phyloP scores from a whole-genome alignment of 2,888 invertebrate genomes.

The Nephrotoma appendiculata region DNA sequence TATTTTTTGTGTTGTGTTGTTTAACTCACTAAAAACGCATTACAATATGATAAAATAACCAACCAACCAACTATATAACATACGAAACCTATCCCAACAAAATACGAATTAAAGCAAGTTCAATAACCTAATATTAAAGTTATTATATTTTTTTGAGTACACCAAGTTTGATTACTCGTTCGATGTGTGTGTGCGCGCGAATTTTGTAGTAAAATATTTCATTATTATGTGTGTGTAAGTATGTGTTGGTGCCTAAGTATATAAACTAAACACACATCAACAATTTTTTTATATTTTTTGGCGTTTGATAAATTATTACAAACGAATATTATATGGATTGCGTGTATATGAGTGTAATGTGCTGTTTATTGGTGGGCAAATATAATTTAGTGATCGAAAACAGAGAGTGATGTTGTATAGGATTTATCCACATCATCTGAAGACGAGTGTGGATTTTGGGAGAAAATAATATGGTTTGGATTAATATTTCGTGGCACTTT shows the following conservation, averaged over 20 bases:
- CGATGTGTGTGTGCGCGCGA: neutral
- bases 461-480: too few relatives aligned
- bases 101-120: slow-evolving; percentile 2
- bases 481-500: too few relatives aligned
- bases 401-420: neutral
- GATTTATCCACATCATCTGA: too few relatives aligned
- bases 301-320: neutral
- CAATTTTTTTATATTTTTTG: neutral
- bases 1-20: neutral
- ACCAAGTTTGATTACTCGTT: neutral
- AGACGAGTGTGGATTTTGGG: too few relatives aligned
- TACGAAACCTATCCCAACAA: slow-evolving; percentile 3
- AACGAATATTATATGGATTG: neutral
- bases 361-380: neutral
- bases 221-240: neutral
- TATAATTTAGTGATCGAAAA: neutral
- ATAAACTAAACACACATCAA: neutral
- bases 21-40: neutral
- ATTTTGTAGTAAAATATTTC: neutral
- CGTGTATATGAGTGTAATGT: neutral
- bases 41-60: neutral
- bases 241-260: neutral
- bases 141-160: slow-evolving; percentile 2
- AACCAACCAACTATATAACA: neutral
- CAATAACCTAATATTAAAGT: slow-evolving; percentile 1